Evolutionary conservation across 2,797 vertebrate species (phyloP).

Genomic region (Pangasius mekongensis): DNA sequence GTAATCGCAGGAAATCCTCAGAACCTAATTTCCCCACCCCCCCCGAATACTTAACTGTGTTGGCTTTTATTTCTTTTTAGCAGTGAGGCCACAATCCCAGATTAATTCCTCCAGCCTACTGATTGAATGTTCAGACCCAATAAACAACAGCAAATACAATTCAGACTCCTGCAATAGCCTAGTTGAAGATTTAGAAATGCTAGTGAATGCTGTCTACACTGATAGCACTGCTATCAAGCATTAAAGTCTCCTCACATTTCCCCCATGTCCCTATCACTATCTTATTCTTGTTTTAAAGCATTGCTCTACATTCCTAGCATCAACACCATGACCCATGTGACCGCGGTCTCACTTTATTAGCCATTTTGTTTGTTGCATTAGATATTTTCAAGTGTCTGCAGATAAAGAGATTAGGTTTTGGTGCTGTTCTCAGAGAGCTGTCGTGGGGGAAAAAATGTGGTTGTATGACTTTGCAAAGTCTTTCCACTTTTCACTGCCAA

Average conservation of each 20-base stretch:
- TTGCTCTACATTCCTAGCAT: background rate
- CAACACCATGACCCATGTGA: background rate
- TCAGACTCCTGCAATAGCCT: background rate
- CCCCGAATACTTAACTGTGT: background rate
- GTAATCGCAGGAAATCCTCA: slow-evolving; percentile 50
- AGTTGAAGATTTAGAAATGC: background rate
- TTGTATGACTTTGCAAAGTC: background rate
- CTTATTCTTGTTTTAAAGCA: background rate
- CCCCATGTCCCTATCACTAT: background rate
- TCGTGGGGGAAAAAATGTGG: no score
- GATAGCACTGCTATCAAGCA: background rate
- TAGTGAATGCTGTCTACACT: background rate
- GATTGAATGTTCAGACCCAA: background rate
- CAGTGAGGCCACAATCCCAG: background rate
- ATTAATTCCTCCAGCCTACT: background rate
- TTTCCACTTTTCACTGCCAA: background rate
- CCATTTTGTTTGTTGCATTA: background rate
- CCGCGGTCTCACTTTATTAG: background rate
- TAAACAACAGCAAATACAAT: no score
- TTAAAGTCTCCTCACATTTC: background rate
- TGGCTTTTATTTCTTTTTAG: background rate
- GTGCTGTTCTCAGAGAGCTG: background rate
- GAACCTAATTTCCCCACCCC: background rate
- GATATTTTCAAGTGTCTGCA: background rate
- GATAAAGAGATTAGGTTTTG: background rate